Evolutionary conservation across 2,113 vertebrate species (phyloP).

Genomic region (Epinephelus cyanopodus): DNA sequence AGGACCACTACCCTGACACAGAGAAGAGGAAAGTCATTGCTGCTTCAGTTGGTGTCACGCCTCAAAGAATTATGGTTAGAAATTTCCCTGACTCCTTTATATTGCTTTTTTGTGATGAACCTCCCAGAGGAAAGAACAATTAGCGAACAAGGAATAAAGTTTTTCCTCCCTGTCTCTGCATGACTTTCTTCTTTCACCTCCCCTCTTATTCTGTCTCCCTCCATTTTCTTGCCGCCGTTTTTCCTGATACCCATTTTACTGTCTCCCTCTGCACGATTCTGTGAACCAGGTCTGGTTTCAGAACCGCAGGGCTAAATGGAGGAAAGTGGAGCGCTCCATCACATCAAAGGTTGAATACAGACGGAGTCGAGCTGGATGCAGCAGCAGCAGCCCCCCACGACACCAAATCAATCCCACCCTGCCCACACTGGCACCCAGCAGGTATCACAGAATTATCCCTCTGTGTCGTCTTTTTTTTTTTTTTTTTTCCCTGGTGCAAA

Average conservation of each 20-base stretch:
- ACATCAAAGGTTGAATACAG: constrained; percentile 75
- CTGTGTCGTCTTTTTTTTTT: not conserved
- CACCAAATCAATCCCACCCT: constrained; percentile 50
- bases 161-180: too few relatives aligned
- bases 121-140: not conserved
- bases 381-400: constrained; percentile 43
- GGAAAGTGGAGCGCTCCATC: constrained; percentile 85
- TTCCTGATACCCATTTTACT: not conserved
- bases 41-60: constrained; percentile 90
- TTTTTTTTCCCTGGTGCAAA: not conserved
- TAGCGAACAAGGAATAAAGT: not conserved
- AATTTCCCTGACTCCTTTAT: not conserved
- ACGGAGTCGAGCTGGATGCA: constrained; percentile 27
- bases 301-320: constrained; percentile 96
- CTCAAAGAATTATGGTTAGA: constrained; percentile 94
- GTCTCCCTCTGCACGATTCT: constrained; percentile 1
- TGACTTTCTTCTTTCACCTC: not conserved
- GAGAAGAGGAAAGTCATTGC: constrained; percentile 93
- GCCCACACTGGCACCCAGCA: constrained; percentile 44
- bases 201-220: not conserved
- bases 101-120: not conserved
- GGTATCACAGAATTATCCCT: constrained; percentile 40
- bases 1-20: constrained; percentile 94
- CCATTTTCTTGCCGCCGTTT: not conserved
- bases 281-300: constrained; percentile 95